Percentiles rank a stretch among this genome's conserved stretches.
Evolutionary conservation across 2,888 invertebrate genomes (phyloP).

Genomic region (Junonia oenone): DNA sequence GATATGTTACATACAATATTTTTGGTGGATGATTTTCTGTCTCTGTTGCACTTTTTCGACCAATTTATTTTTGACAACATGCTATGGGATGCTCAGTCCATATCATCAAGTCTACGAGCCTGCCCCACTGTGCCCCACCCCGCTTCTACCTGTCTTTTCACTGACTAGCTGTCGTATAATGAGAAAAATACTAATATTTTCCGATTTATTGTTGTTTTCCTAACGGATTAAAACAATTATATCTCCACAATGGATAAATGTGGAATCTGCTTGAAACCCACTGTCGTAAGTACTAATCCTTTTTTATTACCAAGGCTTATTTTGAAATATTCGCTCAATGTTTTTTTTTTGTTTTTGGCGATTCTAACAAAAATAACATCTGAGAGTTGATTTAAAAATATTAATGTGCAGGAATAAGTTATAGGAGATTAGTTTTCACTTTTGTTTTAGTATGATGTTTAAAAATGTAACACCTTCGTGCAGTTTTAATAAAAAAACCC

Average conservation of each 20-base stretch:
- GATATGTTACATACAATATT: no score
- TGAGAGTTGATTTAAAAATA: slow-evolving; percentile 34
- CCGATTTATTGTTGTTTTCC: slow-evolving; percentile 51
- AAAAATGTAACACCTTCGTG: slow-evolving; percentile 34
- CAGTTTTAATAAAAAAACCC: slow-evolving; percentile 52
- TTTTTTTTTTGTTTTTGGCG: slow-evolving; percentile 65
- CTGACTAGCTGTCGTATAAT: slow-evolving; percentile 45
- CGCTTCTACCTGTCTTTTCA: slow-evolving; percentile 51
- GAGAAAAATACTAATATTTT: slow-evolving; percentile 57
- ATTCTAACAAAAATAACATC: slow-evolving; percentile 65
- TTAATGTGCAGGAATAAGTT: slow-evolving; percentile 28
- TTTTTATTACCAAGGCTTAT: slow-evolving; percentile 38
- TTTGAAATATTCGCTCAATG: slow-evolving; percentile 50
- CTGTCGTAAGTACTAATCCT: slow-evolving; percentile 56
- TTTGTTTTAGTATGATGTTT: slow-evolving; percentile 20
- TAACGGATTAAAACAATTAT: slow-evolving; percentile 36
- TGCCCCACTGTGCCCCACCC: slow-evolving; percentile 55
- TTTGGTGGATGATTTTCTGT: no score
- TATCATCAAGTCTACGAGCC: no score
- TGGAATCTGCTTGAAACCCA: slow-evolving; percentile 69
- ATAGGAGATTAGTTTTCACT: slow-evolving; percentile 25
- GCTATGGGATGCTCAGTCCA: no score
- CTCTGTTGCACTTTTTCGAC: no score
- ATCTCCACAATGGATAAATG: slow-evolving; percentile 66
- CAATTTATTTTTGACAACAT: no score